phyloP scores from a whole-genome alignment of 1,140 invertebrate species.

The Papilio polyxenes region DNA sequence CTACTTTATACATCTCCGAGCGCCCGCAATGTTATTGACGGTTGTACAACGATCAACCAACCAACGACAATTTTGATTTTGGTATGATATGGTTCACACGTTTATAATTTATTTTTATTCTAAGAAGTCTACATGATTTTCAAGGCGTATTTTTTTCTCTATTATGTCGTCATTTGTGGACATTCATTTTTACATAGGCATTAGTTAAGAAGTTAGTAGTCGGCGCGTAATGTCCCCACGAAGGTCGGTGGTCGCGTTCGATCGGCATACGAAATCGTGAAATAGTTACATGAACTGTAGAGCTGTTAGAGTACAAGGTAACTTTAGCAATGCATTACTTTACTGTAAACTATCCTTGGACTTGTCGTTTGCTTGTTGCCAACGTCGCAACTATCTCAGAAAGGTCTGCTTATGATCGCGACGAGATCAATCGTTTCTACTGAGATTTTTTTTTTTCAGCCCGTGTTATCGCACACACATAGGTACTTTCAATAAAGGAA shows the following conservation, averaged over 20 bases:
- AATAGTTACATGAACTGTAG: constrained; percentile 36
- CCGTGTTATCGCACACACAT: neutral
- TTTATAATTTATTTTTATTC: neutral
- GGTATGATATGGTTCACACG: neutral
- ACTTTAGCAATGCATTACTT: constrained; percentile 32
- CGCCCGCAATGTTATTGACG: constrained; percentile 50
- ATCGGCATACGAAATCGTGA: constrained; percentile 28
- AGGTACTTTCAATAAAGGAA: neutral
- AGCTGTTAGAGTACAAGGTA: constrained; percentile 34
- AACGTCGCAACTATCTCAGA: neutral
- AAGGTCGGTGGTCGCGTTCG: constrained; percentile 14
- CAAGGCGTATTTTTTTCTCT: neutral
- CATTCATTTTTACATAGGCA: constrained; percentile 17
- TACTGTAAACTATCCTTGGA: constrained; percentile 37
- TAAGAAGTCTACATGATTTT: neutral
- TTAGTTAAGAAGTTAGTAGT: constrained; percentile 11
- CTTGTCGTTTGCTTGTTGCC: constrained; percentile 27
- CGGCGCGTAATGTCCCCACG: constrained; percentile 4
- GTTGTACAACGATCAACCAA: constrained; percentile 44
- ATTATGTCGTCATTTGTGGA: neutral
- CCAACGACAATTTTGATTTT: constrained; percentile 38
- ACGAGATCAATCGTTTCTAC: neutral
- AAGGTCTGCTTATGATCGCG: constrained; percentile 10
- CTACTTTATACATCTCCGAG: constrained; percentile 47
- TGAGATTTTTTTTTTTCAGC: neutral